Conservation (phyloP, 2,113 vertebrate species). For the Cyanistes caeruleus region DNA sequence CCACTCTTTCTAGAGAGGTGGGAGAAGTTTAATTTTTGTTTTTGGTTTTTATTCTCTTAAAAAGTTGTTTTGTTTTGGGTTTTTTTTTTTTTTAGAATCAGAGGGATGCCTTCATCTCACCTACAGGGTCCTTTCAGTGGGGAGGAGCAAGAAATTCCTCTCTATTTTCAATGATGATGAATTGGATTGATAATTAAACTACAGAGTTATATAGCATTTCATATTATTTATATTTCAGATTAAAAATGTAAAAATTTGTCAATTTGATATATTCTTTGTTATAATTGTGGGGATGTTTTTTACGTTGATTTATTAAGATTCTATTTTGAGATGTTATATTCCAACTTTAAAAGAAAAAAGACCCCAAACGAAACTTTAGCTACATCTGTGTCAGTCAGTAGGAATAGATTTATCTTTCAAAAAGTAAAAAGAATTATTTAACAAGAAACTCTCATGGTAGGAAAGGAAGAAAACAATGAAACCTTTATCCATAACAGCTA, state of each 20-base stretch:
- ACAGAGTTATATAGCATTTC: neutral
- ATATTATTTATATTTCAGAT: neutral
- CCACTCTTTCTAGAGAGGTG: neutral
- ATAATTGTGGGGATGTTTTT: neutral
- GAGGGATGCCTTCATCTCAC: fast-evolving
- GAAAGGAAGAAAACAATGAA: neutral
- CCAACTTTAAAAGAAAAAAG: neutral
- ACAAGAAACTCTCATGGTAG: neutral
- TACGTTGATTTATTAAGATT: neutral
- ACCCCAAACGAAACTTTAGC: neutral
- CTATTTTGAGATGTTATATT: neutral
- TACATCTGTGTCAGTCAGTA: neutral
- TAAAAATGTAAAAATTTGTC: neutral
- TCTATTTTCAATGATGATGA: neutral
- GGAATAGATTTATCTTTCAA: neutral
- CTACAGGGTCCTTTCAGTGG: neutral
- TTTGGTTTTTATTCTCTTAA: neutral
- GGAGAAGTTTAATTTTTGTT: neutral
- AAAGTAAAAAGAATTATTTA: neutral
- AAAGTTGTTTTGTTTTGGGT: neutral
- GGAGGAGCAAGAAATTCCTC: neutral
- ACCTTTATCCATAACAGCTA: neutral
- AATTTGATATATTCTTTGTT: neutral
- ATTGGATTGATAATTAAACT: neutral
- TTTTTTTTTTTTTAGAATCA: neutral